These are phyloP conservation scores for Willisornis vidua DNA, from an alignment of 2,113 vertebrate species.

Conservation along the genomic window DNA sequence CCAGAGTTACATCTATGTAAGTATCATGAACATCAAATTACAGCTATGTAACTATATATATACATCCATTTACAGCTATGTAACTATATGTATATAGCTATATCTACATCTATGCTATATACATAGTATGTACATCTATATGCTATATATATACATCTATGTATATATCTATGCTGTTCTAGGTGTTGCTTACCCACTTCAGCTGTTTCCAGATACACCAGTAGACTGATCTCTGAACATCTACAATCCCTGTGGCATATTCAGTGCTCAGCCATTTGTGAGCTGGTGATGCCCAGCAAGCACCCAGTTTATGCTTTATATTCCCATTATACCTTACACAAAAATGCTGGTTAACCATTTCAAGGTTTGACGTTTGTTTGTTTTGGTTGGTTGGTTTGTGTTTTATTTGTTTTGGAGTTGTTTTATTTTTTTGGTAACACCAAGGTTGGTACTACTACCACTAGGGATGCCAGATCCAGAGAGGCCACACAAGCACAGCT, in stretches of 20 bases:
- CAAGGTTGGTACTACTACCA: neutral
- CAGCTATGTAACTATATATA: no score
- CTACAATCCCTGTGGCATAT: neutral
- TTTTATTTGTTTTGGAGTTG: no score
- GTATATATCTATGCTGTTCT: neutral
- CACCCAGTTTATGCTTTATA: fast-evolving
- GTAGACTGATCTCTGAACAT: neutral
- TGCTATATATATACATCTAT: no score
- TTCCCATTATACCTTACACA: neutral
- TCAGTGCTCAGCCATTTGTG: neutral
- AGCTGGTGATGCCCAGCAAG: neutral
- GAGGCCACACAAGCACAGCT: neutral
- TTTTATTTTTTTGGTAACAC: neutral
- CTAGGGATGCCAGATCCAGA: neutral
- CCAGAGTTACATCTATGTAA: neutral
- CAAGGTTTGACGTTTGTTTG: no score
- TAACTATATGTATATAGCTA: no score
- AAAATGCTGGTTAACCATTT: neutral
- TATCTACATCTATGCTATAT: no score
- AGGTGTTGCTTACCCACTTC: neutral
- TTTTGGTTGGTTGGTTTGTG: no score
- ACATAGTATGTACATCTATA: no score
- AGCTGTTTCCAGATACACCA: neutral
- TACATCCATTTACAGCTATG: no score
- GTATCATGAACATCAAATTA: no score